Percentiles rank a stretch among this genome's conserved stretches.
Evolutionary conservation across 2,797 vertebrate genomes (phyloP).

Genomic region (Clarias fuscus): DNA sequence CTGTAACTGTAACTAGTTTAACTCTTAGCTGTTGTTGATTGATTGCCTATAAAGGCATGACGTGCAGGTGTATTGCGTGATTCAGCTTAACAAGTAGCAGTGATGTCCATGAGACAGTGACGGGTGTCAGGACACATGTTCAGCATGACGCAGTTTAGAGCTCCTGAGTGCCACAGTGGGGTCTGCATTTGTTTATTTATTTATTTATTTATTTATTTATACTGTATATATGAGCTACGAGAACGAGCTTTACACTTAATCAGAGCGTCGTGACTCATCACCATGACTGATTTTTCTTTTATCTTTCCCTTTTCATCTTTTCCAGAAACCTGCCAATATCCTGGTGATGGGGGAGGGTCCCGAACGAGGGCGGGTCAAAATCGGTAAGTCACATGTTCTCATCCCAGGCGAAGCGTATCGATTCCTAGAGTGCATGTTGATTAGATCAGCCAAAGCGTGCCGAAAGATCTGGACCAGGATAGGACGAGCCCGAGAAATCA

Average conservation of each 20-base stretch:
- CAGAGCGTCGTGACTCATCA: neutral
- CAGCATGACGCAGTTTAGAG: neutral
- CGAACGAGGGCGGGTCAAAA: conserved; percentile 96
- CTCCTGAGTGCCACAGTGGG: neutral
- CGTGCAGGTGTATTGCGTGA: neutral
- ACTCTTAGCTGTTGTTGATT: neutral
- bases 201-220: neutral
- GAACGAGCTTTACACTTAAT: too few relatives aligned
- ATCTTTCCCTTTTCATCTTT: neutral
- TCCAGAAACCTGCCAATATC: conserved; percentile 98
- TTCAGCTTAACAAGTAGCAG: neutral
- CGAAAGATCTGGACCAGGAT: neutral
- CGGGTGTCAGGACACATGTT: neutral
- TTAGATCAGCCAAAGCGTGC: neutral
- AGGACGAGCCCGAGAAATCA: too few relatives aligned
- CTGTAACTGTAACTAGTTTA: neutral
- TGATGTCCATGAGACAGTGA: neutral
- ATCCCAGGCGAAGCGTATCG: neutral
- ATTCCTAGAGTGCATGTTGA: neutral
- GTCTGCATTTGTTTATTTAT: neutral
- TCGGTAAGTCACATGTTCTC: conserved; percentile 77
- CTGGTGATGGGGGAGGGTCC: conserved; percentile 98
- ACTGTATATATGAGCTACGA: neutral
- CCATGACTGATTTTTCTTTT: neutral
- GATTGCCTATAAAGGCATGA: neutral